A percentile compares a stretch with the other conserved stretches of the same genome.
Conservation (phyloP, 2,113 vertebrate species). For the Tragelaphus buxtoni region DNA sequence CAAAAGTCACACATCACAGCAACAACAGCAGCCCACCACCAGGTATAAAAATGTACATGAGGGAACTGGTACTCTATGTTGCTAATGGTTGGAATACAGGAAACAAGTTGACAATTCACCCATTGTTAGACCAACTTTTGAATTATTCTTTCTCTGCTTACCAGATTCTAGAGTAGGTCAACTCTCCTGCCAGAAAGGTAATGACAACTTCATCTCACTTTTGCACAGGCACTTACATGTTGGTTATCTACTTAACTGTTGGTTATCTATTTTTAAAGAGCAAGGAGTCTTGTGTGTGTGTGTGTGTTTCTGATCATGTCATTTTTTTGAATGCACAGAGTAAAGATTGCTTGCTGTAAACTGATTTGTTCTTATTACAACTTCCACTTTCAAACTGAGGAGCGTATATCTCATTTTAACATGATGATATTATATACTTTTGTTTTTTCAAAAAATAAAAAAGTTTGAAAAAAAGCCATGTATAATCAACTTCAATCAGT, state of each 20-base stretch:
- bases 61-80: background rate
- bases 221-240: background rate
- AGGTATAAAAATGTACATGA: background rate
- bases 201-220: background rate
- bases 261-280: conserved; percentile 8
- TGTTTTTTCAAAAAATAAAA: background rate
- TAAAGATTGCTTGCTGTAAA: background rate
- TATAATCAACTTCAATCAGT: background rate
- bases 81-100: background rate
- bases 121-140: background rate
- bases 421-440: background rate
- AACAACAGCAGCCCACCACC: background rate
- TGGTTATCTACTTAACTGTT: background rate
- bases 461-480: background rate
- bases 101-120: background rate
- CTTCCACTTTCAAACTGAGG: background rate
- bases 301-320: background rate
- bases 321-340: background rate
- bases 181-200: background rate
- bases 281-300: background rate
- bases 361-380: background rate
- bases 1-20: background rate
- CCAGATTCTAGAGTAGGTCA: background rate
- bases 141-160: conserved; percentile 29
- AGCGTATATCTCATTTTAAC: background rate